These are phyloP conservation scores for Cerastoderma edule DNA, from an alignment of 2,888 invertebrate species.

Conservation along the genomic window DNA sequence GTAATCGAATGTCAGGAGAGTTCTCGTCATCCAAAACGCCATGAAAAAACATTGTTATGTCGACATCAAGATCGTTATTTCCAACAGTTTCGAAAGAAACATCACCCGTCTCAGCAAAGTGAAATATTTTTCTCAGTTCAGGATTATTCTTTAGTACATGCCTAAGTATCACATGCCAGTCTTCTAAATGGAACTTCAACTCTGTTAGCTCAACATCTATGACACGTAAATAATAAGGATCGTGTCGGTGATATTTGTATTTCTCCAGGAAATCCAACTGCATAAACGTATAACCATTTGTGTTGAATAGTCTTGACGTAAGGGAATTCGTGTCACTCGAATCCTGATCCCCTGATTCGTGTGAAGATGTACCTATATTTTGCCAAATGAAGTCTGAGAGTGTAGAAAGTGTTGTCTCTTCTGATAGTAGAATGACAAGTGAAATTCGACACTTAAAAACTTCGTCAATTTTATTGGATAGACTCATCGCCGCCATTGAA, in stretches of 20 bases:
- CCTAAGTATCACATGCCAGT: slow-evolving; percentile 47
- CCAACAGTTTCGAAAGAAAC: not conserved
- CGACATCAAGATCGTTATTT: slow-evolving; percentile 15
- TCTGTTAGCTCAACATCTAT: slow-evolving; percentile 44
- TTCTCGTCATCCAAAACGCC: slow-evolving; percentile 29
- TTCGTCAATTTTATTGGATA: slow-evolving; percentile 13
- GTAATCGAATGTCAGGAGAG: slow-evolving; percentile 21
- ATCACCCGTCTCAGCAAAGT: not conserved
- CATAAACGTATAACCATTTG: slow-evolving; percentile 40
- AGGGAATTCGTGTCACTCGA: not conserved
- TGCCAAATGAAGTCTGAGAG: slow-evolving; percentile 33
- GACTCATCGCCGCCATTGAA: slow-evolving; percentile 25
- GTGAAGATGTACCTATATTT: too few relatives aligned
- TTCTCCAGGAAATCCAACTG: slow-evolving; percentile 36
- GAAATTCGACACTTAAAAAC: slow-evolving; percentile 27
- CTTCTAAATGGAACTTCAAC: slow-evolving; percentile 30
- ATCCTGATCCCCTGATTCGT: not conserved
- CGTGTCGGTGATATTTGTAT: slow-evolving; percentile 30
- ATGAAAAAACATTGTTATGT: slow-evolving; percentile 38
- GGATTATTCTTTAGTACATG: slow-evolving; percentile 40
- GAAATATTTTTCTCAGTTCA: slow-evolving; percentile 44
- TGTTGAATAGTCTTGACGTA: slow-evolving; percentile 21
- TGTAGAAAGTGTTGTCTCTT: slow-evolving; percentile 33
- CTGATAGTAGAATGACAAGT: slow-evolving; percentile 43
- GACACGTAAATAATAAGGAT: slow-evolving; percentile 31